These are phyloP conservation scores for Hypanus sabinus DNA, from an alignment of 2,113 vertebrate species.

Conservation along the genomic window DNA sequence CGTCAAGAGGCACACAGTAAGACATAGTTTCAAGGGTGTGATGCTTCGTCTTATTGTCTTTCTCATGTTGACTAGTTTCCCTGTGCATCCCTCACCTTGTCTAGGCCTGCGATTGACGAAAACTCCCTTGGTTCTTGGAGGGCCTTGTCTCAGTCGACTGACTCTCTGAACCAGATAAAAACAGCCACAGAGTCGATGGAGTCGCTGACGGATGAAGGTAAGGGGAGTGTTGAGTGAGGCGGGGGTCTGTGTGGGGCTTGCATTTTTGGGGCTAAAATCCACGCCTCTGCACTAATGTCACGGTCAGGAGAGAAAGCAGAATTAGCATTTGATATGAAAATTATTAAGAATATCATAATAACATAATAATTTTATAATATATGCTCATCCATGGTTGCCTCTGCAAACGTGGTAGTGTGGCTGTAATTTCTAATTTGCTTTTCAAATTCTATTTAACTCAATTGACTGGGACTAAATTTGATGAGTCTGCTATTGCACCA, in stretches of 20 bases:
- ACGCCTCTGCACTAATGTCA: neutral
- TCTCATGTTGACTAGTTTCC: neutral
- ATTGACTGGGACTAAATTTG: no score
- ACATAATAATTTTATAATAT: no score
- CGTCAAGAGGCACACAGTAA: neutral
- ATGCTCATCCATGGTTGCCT: no score
- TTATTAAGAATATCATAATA: no score
- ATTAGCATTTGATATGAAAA: neutral
- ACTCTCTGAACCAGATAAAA: slow-evolving; percentile 86
- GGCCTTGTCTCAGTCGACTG: slow-evolving; percentile 87
- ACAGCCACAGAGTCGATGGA: slow-evolving; percentile 87
- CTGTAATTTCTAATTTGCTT: no score
- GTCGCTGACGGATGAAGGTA: slow-evolving; percentile 89
- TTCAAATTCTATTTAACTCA: no score
- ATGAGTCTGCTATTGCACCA: no score
- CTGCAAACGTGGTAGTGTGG: no score
- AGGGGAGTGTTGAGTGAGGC: slow-evolving; percentile 40
- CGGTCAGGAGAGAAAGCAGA: neutral
- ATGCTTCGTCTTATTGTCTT: neutral
- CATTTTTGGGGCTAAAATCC: no score
- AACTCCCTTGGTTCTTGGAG: slow-evolving; percentile 72
- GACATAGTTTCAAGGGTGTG: neutral
- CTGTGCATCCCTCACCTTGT: slow-evolving; percentile 40
- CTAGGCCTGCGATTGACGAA: slow-evolving; percentile 81
- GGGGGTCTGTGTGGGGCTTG: neutral